Evolutionary conservation across 1,140 invertebrate species (phyloP).

Genomic region (Megathymus violae): DNA sequence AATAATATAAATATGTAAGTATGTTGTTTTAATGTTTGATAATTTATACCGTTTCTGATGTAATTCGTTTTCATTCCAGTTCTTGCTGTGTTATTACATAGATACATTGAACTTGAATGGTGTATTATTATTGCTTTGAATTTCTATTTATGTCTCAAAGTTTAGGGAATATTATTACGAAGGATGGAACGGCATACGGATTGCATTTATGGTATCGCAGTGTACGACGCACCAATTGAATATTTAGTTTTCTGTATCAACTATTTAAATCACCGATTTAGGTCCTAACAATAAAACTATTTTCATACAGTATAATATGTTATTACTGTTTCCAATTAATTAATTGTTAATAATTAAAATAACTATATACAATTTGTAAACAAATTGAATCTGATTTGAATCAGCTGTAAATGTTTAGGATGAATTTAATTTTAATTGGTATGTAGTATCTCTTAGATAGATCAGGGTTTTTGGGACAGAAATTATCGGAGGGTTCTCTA

Average conservation of each 20-base stretch:
- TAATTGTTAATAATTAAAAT: no score
- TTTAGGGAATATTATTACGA: conserved; percentile 7
- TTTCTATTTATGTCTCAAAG: conserved; percentile 43
- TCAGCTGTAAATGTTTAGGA: no score
- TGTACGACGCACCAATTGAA: conserved; percentile 31
- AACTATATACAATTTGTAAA: not conserved
- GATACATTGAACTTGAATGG: conserved; percentile 9
- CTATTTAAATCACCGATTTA: no score
- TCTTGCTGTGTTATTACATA: conserved; percentile 28
- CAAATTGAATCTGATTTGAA: no score
- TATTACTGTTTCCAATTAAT: no score
- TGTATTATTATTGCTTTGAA: conserved; percentile 31
- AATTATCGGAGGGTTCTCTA: conserved; percentile 10
- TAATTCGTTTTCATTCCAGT: conserved; percentile 35
- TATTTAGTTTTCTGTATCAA: not conserved
- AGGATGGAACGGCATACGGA: conserved; percentile 42
- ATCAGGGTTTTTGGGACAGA: conserved; percentile 17
- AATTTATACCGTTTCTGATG: conserved; percentile 7
- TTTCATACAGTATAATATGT: no score
- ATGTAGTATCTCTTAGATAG: not conserved
- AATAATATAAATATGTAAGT: conserved; percentile 7
- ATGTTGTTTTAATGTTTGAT: conserved; percentile 1
- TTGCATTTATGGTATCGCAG: conserved; percentile 73
- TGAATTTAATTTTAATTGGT: not conserved
- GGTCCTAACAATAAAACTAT: no score